A percentile compares a stretch with the other conserved stretches of the same genome.
Conservation (phyloP, 2,797 vertebrate genomes). For the Sternotherus odoratus region DNA sequence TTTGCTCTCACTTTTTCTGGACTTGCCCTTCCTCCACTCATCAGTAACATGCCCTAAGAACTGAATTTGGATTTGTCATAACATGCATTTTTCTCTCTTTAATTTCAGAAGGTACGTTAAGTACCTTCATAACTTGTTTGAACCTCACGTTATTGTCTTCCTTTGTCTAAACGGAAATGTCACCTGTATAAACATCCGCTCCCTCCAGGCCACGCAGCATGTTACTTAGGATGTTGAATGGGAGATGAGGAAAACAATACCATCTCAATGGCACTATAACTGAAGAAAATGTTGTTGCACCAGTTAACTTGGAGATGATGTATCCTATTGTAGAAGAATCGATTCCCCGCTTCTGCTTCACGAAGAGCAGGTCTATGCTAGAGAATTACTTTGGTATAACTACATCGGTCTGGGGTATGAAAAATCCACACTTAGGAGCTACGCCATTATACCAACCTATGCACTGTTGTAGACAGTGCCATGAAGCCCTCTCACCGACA, state of each 20-base stretch:
- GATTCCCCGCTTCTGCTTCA: not conserved
- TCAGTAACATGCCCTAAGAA: not conserved
- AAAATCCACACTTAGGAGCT: too few species aligned
- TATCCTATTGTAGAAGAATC: not conserved
- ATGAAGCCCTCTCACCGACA: not conserved
- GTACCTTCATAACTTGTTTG: rapidly evolving
- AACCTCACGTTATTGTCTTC: not conserved
- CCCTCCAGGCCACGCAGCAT: not conserved
- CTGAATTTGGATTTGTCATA: not conserved
- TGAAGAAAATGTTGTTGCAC: not conserved
- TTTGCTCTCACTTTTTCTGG: not conserved
- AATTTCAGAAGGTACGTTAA: rapidly evolving
- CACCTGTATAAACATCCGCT: not conserved
- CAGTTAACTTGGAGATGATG: rapidly evolving
- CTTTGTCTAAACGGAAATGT: not conserved
- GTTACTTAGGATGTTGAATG: not conserved
- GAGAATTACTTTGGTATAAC: not conserved
- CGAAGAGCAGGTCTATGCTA: not conserved
- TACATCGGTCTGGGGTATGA: too few species aligned
- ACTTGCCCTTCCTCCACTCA: rapidly evolving
- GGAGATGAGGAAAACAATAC: not conserved
- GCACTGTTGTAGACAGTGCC: not conserved
- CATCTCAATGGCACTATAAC: not conserved
- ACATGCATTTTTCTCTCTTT: not conserved
- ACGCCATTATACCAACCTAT: not conserved